Percentiles rank a stretch among this genome's conserved stretches.
Evolutionary conservation across 1,140 invertebrate species (phyloP).

Genomic region (Cotesia glomerata): DNA sequence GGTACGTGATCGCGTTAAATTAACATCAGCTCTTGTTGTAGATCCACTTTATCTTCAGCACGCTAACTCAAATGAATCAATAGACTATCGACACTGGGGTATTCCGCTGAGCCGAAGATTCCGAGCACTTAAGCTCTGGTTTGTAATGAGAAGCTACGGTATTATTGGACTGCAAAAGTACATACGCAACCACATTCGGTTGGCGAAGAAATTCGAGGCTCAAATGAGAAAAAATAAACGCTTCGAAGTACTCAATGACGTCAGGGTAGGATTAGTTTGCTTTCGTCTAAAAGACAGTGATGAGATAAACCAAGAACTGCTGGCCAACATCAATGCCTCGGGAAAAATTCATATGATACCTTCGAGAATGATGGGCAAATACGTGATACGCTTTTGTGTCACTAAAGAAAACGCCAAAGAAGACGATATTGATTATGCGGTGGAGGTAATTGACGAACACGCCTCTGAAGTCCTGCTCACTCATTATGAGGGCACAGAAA

Average conservation of each 20-base stretch:
- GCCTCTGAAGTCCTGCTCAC: conserved; percentile 71
- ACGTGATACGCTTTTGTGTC: conserved; percentile 84
- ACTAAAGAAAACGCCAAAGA: conserved; percentile 80
- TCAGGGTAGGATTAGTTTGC: conserved; percentile 76
- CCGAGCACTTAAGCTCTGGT: conserved; percentile 88
- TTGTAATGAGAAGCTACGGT: conserved; percentile 84
- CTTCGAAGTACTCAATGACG: conserved; percentile 86
- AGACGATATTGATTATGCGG: conserved; percentile 79
- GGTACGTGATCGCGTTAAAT: conserved; percentile 85
- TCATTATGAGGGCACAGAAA: conserved; percentile 48
- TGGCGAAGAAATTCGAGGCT: conserved; percentile 86
- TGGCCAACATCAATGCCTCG: conserved; percentile 86
- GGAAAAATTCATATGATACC: conserved; percentile 92
- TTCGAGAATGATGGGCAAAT: conserved; percentile 77
- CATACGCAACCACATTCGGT: conserved; percentile 84
- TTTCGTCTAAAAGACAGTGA: conserved; percentile 76
- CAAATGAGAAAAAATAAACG: conserved; percentile 75
- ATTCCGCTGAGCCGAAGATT: conserved; percentile 88
- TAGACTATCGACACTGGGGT: conserved; percentile 90
- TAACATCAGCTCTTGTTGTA: conserved; percentile 93
- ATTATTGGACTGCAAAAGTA: conserved; percentile 81
- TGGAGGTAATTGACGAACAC: conserved; percentile 73
- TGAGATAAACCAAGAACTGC: conserved; percentile 77
- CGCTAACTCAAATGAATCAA: conserved; percentile 74
- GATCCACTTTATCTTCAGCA: conserved; percentile 93